phyloP scores from a whole-genome alignment of 1,140 invertebrate genomes.

The Agrilus planipennis region DNA sequence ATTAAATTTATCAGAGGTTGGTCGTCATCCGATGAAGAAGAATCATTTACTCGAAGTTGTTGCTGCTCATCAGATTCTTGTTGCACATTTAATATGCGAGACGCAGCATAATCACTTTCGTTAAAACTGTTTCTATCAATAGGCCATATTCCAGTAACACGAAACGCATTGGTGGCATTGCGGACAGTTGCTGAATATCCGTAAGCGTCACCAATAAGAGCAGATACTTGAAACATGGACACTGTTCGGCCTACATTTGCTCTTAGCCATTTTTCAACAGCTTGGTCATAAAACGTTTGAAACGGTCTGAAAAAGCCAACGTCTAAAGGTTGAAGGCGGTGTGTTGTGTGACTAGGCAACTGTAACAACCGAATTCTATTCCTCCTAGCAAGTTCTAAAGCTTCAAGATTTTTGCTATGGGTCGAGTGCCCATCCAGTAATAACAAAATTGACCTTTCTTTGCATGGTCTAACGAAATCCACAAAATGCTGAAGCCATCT shows the following conservation, averaged over 20 bases:
- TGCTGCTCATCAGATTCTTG: too few relatives aligned
- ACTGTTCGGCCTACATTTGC: conserved; percentile 21
- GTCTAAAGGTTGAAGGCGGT: conserved; percentile 30
- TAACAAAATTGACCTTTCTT: conserved; percentile 19
- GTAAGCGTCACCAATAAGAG: conserved; percentile 27
- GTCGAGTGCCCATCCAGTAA: conserved; percentile 23
- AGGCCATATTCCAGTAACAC: conserved; percentile 30
- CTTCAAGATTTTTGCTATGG: conserved; percentile 22
- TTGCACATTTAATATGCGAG: too few relatives aligned
- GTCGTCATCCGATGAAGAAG: too few relatives aligned
- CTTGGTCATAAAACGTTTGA: conserved; percentile 25
- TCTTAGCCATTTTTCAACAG: conserved; percentile 18
- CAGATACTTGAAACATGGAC: conserved; percentile 17
- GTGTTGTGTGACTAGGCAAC: conserved; percentile 31
- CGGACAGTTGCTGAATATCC: conserved; percentile 26
- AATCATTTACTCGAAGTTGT: too few relatives aligned
- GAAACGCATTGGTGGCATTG: conserved; percentile 31
- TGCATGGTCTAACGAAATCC: conserved; percentile 10
- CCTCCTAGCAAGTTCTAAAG: conserved; percentile 15
- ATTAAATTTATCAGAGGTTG: too few relatives aligned
- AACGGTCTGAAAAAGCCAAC: conserved; percentile 29
- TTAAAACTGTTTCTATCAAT: conserved; percentile 27
- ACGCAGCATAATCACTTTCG: background rate
- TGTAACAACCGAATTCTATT: conserved; percentile 21
- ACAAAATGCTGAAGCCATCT: conserved; percentile 25